A percentile compares a stretch with the other conserved stretches of the same genome.
These are phyloP conservation scores for Terebella lapidaria DNA, from an alignment of 2,888 invertebrate genomes.

Conservation along the genomic window DNA sequence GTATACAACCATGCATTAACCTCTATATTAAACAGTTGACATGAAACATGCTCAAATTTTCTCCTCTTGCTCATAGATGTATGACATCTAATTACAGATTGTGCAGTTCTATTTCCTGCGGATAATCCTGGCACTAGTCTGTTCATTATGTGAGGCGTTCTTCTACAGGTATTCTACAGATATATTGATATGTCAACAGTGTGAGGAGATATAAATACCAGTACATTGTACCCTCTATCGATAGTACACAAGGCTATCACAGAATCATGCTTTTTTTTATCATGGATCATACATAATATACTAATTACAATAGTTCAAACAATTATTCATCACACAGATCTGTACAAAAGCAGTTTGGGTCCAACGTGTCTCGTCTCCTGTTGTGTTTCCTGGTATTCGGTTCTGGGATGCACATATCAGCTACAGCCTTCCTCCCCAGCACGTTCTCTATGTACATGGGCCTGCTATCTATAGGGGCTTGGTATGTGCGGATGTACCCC, in stretches of 20 bases:
- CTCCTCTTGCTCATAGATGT: no score
- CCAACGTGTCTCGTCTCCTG: conserved; percentile 80
- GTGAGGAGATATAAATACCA: no score
- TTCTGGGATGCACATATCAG: conserved; percentile 84
- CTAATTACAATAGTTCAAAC: no score
- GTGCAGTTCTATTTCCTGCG: conserved; percentile 84
- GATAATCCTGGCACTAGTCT: conserved; percentile 73
- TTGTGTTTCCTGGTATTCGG: conserved; percentile 63
- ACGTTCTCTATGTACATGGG: conserved; percentile 90
- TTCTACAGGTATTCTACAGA: conserved; percentile 77
- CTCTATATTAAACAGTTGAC: no score
- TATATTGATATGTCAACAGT: no score
- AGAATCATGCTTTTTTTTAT: no score
- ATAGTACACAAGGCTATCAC: neutral
- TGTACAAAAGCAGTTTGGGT: conserved; percentile 57
- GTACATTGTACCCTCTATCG: neutral
- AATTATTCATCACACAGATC: no score
- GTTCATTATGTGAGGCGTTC: conserved; percentile 80
- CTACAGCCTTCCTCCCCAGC: conserved; percentile 85
- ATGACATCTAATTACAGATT: conserved; percentile 60
- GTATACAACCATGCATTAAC: no score
- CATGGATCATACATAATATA: no score
- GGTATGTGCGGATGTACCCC: conserved; percentile 77
- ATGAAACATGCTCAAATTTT: no score
- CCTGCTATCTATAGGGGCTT: conserved; percentile 77